Evolutionary conservation across 2,113 vertebrate genomes (phyloP).

Genomic region (Hippocampus comes): DNA sequence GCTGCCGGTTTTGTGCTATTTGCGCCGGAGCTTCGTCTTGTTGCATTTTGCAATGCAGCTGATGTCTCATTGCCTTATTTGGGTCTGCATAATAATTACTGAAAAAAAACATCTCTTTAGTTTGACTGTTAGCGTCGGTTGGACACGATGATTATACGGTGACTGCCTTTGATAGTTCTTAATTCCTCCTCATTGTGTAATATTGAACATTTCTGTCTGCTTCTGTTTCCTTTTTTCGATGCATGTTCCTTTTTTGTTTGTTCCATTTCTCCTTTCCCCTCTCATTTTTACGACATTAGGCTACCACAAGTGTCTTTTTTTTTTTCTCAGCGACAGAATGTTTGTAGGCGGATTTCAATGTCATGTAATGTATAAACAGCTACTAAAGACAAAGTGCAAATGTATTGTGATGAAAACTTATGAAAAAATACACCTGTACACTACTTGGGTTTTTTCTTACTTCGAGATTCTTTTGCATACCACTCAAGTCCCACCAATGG

Average conservation of each 20-base stretch:
- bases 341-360: not conserved
- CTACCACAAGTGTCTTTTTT: not conserved
- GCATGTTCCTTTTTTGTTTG: constrained; percentile 9
- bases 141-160: not conserved
- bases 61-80: too few species aligned
- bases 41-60: too few species aligned
- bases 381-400: too few species aligned
- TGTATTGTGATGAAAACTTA: too few species aligned
- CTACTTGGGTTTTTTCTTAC: too few species aligned
- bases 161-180: not conserved
- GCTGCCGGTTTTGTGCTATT: too few species aligned
- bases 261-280: not conserved
- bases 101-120: not conserved
- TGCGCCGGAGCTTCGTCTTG: too few species aligned
- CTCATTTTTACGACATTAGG: not conserved
- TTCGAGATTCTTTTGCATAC: too few species aligned
- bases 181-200: not conserved
- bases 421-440: too few species aligned
- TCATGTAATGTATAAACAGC: too few species aligned
- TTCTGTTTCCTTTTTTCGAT: constrained; percentile 9
- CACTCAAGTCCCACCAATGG: too few species aligned
- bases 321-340: not conserved
- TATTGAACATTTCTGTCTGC: not conserved
- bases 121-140: not conserved
- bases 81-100: too few species aligned